Evolutionary conservation across 2,113 vertebrate genomes (phyloP).

Genomic region (Platycercus adscitus): DNA sequence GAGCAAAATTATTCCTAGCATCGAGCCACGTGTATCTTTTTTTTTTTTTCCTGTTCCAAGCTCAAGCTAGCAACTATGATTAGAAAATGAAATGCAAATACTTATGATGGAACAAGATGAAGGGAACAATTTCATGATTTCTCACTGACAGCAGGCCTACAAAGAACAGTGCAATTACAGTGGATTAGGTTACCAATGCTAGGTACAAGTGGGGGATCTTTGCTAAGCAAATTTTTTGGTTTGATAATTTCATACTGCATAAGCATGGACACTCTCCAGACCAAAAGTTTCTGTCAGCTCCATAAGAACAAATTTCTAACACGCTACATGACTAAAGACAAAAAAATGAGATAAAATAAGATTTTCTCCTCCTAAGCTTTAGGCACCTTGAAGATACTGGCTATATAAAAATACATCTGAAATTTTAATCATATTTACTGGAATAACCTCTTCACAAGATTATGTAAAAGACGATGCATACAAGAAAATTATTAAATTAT

Average conservation of each 20-base stretch:
- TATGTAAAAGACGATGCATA: neutral
- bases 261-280: neutral
- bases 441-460: neutral
- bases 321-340: neutral
- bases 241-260: neutral
- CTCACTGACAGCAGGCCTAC: neutral
- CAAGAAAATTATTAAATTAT: neutral
- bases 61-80: conserved; percentile 23
- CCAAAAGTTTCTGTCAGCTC: neutral
- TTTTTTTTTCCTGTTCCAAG: neutral
- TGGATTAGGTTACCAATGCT: neutral
- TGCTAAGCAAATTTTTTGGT: neutral
- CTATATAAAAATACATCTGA: neutral
- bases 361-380: neutral
- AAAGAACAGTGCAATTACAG: neutral
- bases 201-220: neutral
- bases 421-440: neutral
- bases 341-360: neutral
- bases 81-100: conserved; percentile 52
- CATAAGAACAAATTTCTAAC: neutral
- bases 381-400: neutral
- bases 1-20: conserved; percentile 11
- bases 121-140: neutral
- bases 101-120: neutral
- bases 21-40: neutral